phyloP scores from a whole-genome alignment of 2,888 invertebrate species.

The Stenodema calcarata region DNA sequence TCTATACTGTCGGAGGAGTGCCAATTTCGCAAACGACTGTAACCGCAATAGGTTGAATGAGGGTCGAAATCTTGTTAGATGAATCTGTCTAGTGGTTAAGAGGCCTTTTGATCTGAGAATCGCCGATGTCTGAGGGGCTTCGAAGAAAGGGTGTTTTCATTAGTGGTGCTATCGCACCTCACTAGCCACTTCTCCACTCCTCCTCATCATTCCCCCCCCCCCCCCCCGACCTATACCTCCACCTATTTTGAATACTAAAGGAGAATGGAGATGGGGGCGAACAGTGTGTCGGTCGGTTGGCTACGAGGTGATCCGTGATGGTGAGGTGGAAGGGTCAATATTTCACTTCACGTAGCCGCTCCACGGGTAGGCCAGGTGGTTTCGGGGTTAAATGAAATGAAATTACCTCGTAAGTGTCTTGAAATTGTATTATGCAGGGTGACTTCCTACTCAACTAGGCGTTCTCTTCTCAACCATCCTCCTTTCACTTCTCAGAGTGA shows the following conservation, averaged over 20 bases:
- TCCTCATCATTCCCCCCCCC: neutral
- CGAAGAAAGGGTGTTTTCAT: neutral
- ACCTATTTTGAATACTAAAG: conserved; percentile 7
- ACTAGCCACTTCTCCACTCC: neutral
- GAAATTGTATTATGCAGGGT: conserved; percentile 41
- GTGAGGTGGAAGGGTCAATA: neutral
- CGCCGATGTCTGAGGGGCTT: neutral
- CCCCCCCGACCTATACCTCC: neutral
- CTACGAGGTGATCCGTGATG: neutral
- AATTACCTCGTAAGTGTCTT: conserved; percentile 38
- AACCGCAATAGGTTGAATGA: neutral
- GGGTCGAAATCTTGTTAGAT: neutral
- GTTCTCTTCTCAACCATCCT: neutral
- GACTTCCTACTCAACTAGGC: conserved; percentile 40
- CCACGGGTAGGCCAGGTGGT: conserved; percentile 11
- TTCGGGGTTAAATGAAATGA: conserved; percentile 40
- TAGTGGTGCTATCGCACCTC: neutral
- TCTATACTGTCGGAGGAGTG: too few species aligned
- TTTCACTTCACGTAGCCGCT: neutral
- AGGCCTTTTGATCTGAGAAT: neutral
- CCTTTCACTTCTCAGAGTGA: neutral
- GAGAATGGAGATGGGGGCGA: neutral
- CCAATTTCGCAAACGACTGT: neutral
- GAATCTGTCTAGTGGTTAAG: neutral
- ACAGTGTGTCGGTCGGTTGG: neutral